Evolutionary conservation across 2,888 invertebrate genomes (phyloP).

Genomic region (Platerodrilus igneus): DNA sequence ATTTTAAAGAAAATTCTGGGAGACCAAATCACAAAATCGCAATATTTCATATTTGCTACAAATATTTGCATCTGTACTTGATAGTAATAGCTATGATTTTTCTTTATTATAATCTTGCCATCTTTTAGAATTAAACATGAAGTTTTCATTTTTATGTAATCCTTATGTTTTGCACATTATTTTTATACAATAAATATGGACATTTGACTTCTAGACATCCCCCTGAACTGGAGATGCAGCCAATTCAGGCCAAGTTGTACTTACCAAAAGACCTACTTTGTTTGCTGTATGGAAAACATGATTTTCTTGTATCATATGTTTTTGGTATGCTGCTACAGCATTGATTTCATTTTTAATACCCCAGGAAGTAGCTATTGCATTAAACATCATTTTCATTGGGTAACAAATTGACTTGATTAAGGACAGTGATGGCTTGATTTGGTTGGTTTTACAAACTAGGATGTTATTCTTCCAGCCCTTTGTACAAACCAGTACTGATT

Average conservation of each 20-base stretch:
- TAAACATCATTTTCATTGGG: conserved; percentile 8
- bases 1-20: too few relatives aligned
- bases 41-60: conserved; percentile 1
- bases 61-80: conserved; percentile 9
- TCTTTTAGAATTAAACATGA: too few relatives aligned
- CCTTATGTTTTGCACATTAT: too few relatives aligned
- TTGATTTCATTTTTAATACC: conserved; percentile 12
- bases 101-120: neutral
- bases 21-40: conserved; percentile 11
- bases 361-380: conserved; percentile 13
- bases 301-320: too few relatives aligned
- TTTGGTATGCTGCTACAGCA: conserved; percentile 7
- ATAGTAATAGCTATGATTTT: conserved; percentile 2
- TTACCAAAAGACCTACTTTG: neutral
- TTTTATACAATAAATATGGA: neutral
- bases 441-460: conserved; percentile 10
- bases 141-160: too few relatives aligned
- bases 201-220: conserved; percentile 6
- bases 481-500: conserved; percentile 9
- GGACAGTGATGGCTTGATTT: conserved; percentile 11
- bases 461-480: conserved; percentile 18
- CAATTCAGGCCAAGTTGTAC: conserved; percentile 3
- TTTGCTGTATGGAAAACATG: too few relatives aligned
- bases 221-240: conserved; percentile 8
- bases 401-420: conserved; percentile 17